These are phyloP conservation scores for Brachionus paranguensis DNA, from an alignment of 1,140 invertebrate species.

Conservation along the genomic window DNA sequence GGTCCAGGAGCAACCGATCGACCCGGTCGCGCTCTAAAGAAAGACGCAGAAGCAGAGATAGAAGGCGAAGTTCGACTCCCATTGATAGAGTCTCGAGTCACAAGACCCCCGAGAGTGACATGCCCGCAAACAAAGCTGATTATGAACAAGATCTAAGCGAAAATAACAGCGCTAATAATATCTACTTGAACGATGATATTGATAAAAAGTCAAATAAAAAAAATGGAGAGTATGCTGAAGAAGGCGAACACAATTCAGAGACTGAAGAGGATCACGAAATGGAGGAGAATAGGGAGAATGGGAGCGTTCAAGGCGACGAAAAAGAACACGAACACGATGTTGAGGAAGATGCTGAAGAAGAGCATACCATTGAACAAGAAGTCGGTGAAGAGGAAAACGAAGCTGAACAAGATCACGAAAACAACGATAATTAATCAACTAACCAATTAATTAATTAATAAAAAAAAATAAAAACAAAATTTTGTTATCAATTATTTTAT, in stretches of 20 bases:
- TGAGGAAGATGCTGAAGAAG: not conserved
- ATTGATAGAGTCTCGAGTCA: not conserved
- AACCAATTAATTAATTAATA: not conserved
- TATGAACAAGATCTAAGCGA: constrained; percentile 4
- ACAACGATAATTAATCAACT: not conserved
- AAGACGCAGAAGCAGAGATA: not conserved
- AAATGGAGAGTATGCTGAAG: not conserved
- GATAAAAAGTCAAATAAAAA: not conserved
- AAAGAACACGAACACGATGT: not conserved
- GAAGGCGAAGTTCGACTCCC: not conserved
- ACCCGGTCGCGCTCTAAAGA: not conserved
- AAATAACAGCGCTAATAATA: constrained; percentile 15
- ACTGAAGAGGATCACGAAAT: not conserved
- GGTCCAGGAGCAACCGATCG: not conserved
- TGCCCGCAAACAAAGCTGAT: not conserved
- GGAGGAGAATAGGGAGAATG: not conserved
- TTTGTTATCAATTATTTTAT: not conserved
- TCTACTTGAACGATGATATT: not conserved
- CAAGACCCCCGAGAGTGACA: not conserved
- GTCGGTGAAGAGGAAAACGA: not conserved
- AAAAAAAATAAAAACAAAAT: not conserved
- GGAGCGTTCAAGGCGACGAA: not conserved
- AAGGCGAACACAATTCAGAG: not conserved
- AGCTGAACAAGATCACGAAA: not conserved
- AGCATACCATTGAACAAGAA: not conserved